Base-by-base conservation (phyloP, 2,113 vertebrate genomes). In the Bos taurus region DNA sequence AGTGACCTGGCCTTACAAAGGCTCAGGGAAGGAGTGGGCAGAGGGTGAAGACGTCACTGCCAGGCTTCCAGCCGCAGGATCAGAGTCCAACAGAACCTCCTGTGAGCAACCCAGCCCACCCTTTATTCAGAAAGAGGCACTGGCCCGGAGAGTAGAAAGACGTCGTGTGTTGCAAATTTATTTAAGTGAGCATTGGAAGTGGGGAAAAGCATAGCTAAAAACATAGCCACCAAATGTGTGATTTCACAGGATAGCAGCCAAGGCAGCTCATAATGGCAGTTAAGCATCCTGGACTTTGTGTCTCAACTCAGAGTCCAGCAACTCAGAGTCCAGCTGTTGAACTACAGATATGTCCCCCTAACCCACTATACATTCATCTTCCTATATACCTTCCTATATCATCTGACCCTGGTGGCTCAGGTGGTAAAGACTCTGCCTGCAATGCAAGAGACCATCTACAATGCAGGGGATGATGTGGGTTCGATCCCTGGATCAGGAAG, bases 11-110 rank as follows among this genome's bases (percentile, higher is more conserved):
- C 23, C 52, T 97, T 57, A 26, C 40, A 88, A 56, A 80, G 23
- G 26, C 16, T 48, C 5, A 30, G 40, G 7, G 8, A 0, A 14
- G 2, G 16, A 48, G 2, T 15, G 19, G 6, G 6, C 50, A 33
- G 11, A 3, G 25, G 43, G 16, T 14, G 21, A 60, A 50, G 30
- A 77, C 5, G 13, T 40, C n/a, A 15, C 62, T 78, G 10, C 74
- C n/a, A 36, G 33, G 52, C 14, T n/a, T 33, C 67, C 26, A 90
- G 0, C 67, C 2, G 26, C 11, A 14, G 14, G 2, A 21, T 43
- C 52, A 64, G 48, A 83, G 56, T 25, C 54, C 62, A 57, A 23
- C 16, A 83, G 87, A 77, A 28, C 50, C 40, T 78, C 74, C 62
- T 78, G 19, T 43, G 28, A 54, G 67, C 48, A 57, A 43, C 2